Base-by-base conservation (phyloP, 2,113 vertebrate genomes). In the Theristicus caerulescens region DNA sequence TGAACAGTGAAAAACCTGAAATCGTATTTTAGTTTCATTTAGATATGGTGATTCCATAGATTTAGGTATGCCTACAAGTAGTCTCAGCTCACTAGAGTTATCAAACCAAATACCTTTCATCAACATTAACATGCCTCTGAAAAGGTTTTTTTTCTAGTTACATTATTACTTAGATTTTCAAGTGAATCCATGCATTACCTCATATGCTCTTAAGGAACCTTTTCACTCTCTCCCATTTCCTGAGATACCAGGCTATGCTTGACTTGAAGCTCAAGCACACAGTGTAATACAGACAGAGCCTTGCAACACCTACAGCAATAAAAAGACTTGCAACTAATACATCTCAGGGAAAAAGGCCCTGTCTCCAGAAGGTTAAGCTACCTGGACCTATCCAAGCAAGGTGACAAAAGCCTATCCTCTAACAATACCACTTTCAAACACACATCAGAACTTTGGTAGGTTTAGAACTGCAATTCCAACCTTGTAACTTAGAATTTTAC, bases 11-110 rank as follows among this genome's bases (percentile, higher is more conserved):
- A 31, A 78, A 88, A 6, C 1, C 25, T 4, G 2, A 71, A 62
- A 34, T 11, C 0, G 0, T 46, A 2, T 13, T 38, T 69, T 6
- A 11, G 4, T 13, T 25, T 27, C 10, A 12, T 2, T 19, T 26
- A 6, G 44, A 5, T 6, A 12, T 0, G 2, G 10, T 2, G 7
- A 16, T 21, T 20, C 46, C 40, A 4, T 2, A 6, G 22, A 34
- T 61, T 26, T 19, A 55, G 18, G 29, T 27, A 26, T 8, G 20
- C 27, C 26, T 61, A 4, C 4, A 1, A 38, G 36, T 0, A 59
- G 13, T 13, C 40, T 88, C 71, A 65, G 16, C 24, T 73, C 21
- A 25, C 19, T 2, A 27, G 12, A 26, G 7, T 26, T 36, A 14
- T 1, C 27, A 69, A 26, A 7, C 10, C 20, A 42, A 51, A 22